Percentiles rank a stretch among this genome's conserved stretches.
Conservation (phyloP, 2,797 vertebrate genomes). For the Anabas testudineus region DNA sequence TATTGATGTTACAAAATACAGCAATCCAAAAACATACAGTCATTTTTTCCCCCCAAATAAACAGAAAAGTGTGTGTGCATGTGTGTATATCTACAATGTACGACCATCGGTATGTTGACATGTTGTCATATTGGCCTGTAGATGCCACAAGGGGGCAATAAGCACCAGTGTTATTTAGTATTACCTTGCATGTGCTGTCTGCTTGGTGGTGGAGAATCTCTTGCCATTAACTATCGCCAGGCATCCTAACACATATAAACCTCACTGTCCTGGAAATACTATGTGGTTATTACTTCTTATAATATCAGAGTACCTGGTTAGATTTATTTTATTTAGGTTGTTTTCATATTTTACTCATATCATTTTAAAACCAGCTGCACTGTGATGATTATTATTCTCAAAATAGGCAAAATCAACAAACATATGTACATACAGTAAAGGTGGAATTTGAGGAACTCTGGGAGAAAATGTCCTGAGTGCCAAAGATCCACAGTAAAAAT, state of each 20-base stretch:
- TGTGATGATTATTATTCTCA: conserved; percentile 5
- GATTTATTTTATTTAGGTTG: conserved; percentile 4
- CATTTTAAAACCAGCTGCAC: conserved; percentile 16
- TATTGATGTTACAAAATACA: conserved; percentile 25
- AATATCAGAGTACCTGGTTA: not conserved
- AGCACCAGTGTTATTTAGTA: conserved; percentile 10
- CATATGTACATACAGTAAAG: not conserved
- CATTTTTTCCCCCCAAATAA: conserved; percentile 3
- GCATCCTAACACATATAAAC: not conserved
- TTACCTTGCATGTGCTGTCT: not conserved
- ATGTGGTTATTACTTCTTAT: not conserved
- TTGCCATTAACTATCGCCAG: not conserved
- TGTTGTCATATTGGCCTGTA: not conserved
- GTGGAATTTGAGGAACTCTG: not conserved
- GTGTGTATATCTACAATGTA: not conserved
- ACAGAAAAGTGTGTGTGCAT: not conserved
- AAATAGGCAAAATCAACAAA: conserved; percentile 18
- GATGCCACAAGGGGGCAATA: conserved; percentile 61
- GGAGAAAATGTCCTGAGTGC: conserved; percentile 2
- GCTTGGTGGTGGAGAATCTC: not conserved
- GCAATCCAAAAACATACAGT: conserved; percentile 3
- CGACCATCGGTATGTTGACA: not conserved
- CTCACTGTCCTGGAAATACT: not conserved
- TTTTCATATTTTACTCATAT: not conserved
- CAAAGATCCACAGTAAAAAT: not conserved